Base-by-base conservation (phyloP, 2,797 vertebrate species). In the Hydrocynus forskahlii region DNA sequence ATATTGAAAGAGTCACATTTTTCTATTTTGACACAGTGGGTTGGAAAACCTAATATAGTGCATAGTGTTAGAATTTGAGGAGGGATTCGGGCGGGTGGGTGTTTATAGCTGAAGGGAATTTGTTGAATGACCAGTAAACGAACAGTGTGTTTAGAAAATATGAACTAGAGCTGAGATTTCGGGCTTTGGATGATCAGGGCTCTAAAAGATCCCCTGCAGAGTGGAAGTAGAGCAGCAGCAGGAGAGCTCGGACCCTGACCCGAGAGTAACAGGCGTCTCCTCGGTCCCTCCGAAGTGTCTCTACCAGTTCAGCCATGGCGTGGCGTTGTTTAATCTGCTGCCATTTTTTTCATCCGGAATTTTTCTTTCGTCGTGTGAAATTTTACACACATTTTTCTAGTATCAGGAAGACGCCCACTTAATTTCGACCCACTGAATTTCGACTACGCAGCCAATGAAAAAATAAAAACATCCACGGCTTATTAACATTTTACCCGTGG, bases 241-340 rank as follows among this genome's bases (percentile, higher is more conserved):
- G 45, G 5, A 9, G 87, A 86, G 81, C 82, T 89, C 88, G 86
- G 80, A 68, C 82, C 79, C 82, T 78, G 57, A 84, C 73, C 70
- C 52, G 71, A 78, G 78, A 0, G 5, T 38, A 1, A 4, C 35
- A 1, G 16, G 2, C 75, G 75, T 81, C 62, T 54, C 74, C 82
- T 82, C 69, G 57, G 23, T 38, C 63, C 64, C 77, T 59, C 80
- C 83, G 85, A 83, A 21, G 88, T 88, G 89, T 90, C 88, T 90
- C 69, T 84, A 85, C 91, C 84, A 83, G 78, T 60, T 76, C 80
- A 83, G 85, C 83, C 86, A 89, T 87, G 86, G 84, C 84, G 83
- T 90, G 86, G 87, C 87, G 86, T 89, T 82, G 86, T 90, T 84
- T 72, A 13, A 75, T 63, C 38, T 21, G 38, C 48, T 68, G 29